Conservation (phyloP, 2,888 invertebrate species). For the Archips xylosteana region DNA sequence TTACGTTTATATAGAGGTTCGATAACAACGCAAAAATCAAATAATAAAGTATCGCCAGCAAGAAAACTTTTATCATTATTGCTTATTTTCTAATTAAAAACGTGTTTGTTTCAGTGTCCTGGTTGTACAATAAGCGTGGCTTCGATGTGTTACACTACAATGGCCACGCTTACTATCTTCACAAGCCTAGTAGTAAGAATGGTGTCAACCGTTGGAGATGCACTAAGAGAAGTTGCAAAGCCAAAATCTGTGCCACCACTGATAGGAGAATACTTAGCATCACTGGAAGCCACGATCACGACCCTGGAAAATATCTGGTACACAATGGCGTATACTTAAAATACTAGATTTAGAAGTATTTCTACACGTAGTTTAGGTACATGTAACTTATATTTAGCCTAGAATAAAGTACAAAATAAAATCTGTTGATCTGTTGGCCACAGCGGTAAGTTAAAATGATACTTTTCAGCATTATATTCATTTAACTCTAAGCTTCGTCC, state of each 20-base stretch:
- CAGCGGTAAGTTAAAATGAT: too few relatives aligned
- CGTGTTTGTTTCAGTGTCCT: constrained; percentile 15
- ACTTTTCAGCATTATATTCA: too few relatives aligned
- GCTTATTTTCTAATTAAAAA: too few relatives aligned
- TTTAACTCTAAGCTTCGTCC: too few relatives aligned
- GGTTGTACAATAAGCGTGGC: constrained; percentile 9
- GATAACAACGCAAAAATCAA: too few relatives aligned
- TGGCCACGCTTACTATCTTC: constrained; percentile 9
- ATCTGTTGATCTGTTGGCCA: too few relatives aligned
- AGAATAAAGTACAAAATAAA: too few relatives aligned
- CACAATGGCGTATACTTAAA: constrained; percentile 13
- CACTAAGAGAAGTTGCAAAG: constrained; percentile 4
- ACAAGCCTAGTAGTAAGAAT: constrained; percentile 15
- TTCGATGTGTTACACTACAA: constrained; percentile 11
- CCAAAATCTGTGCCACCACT: constrained; percentile 5
- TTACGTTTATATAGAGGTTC: too few relatives aligned
- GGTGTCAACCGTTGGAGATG: constrained; percentile 11
- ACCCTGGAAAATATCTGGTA: constrained; percentile 5
- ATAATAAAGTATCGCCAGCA: too few relatives aligned
- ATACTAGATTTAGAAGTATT: neutral
- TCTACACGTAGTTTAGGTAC: too few relatives aligned
- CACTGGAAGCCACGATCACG: constrained; percentile 8
- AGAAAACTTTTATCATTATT: too few relatives aligned
- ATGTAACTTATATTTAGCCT: neutral
- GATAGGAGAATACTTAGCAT: neutral